Evolutionary conservation across 1,140 invertebrate species (phyloP), one percentile per base, ranked within the genome.

Genomic region (Pinna nobilis): DNA sequence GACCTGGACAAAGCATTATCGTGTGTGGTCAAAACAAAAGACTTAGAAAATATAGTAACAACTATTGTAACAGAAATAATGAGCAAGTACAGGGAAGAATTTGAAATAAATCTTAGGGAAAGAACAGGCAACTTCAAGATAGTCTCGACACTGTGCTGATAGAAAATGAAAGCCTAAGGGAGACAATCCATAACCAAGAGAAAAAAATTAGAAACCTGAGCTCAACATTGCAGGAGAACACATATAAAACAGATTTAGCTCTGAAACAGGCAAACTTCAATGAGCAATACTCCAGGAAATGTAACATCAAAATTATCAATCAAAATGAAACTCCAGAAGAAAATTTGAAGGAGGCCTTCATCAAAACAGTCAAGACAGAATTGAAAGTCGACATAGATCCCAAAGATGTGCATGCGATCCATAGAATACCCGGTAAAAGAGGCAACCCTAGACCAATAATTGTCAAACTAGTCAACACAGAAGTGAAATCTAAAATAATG

Each of bases 221-320:
- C 20, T 25, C 4, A 28, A 28, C 44, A 25, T 7, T 63, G 20
- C 28, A 20, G n/a, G 23, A 39, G 13, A 63, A 51, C n/a, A 51
- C 3, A 20, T 9, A 15, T n/a, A 1, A 15, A 6, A 7, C n/a
- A 20, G 20, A 51, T 9, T 20, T 25, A 51, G 49, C 60, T 47
- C 11, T 28, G 28, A 63, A 63, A n/a, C 13, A 28, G 7, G 37
- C 60, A 5, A 65, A 50, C 25, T 65, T 47, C 23, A 50, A 50
- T 51, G 63, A 65, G 33, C 63, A 65, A 9, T 65, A 51, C 23
- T 65, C 63, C 2, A 65, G 28, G 13, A 65, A 65, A 47, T 47
- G 47, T 25, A 51, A 65, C 47, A 65, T 50, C 30, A 65, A 65
- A 50, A 44, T 65, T n/a, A 33, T 33, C 35, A 65, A 50, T n/a